Evolutionary conservation across 2,888 invertebrate genomes (phyloP).

Genomic region (Acleris sparsana): DNA sequence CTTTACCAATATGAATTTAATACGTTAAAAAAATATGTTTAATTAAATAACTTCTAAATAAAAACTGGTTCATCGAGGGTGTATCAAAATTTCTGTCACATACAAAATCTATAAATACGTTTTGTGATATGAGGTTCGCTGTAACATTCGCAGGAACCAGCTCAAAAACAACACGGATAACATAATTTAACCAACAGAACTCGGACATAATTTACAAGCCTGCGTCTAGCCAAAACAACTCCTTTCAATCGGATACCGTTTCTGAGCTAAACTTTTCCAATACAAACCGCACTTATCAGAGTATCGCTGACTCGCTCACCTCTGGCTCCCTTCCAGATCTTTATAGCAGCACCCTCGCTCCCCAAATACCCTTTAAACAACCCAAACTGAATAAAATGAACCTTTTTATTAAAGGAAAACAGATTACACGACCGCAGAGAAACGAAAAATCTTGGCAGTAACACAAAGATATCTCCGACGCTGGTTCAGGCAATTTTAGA

Average conservation of each 20-base stretch:
- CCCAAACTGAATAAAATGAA: not conserved
- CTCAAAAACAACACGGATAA: not conserved
- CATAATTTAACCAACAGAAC: conserved; percentile 16
- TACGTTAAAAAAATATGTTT: too few species aligned
- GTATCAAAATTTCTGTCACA: not conserved
- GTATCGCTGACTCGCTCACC: conserved; percentile 32
- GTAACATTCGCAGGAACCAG: too few species aligned
- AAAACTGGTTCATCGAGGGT: too few species aligned
- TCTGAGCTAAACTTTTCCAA: conserved; percentile 33
- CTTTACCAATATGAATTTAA: too few species aligned
- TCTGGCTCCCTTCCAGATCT: conserved; percentile 34
- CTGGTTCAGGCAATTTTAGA: conserved; percentile 36
- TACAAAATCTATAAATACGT: not conserved
- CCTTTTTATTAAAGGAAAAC: not conserved
- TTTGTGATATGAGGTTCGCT: too few species aligned
- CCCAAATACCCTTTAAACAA: conserved; percentile 8
- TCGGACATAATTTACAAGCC: conserved; percentile 18
- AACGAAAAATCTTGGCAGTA: conserved; percentile 9
- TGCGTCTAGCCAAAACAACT: conserved; percentile 30
- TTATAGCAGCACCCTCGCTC: conserved; percentile 20
- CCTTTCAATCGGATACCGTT: conserved; percentile 32
- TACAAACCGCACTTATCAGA: conserved; percentile 36
- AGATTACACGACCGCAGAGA: not conserved
- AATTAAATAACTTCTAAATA: too few species aligned
- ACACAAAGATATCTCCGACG: conserved; percentile 1